Percentiles rank a stretch among this genome's conserved stretches.
Evolutionary conservation across 2,888 invertebrate genomes (phyloP).

Genomic region (Eurytoma californica): DNA sequence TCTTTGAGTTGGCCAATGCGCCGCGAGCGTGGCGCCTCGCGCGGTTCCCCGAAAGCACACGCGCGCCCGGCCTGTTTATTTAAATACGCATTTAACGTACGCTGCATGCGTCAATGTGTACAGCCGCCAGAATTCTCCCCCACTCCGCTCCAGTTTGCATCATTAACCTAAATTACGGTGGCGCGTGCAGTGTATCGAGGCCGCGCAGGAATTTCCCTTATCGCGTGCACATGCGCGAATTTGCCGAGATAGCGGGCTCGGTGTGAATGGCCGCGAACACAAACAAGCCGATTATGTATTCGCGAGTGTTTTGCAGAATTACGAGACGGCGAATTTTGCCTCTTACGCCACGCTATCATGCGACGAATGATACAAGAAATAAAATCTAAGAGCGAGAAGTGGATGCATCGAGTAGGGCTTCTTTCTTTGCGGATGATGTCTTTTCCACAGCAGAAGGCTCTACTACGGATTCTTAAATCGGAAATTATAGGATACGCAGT

Average conservation of each 20-base stretch:
- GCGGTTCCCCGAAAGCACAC: constrained; percentile 32
- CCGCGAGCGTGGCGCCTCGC: neutral
- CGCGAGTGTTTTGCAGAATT: neutral
- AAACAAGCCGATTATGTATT: constrained; percentile 8
- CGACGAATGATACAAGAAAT: neutral
- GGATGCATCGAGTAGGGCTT: neutral
- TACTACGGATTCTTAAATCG: constrained; percentile 6
- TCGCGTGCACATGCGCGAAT: constrained; percentile 48
- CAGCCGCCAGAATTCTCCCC: neutral
- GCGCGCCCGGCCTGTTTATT: neutral
- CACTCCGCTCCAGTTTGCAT: neutral
- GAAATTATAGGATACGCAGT: neutral
- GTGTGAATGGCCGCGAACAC: constrained; percentile 46
- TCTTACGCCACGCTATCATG: neutral
- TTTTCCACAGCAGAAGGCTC: neutral
- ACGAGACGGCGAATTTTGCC: neutral
- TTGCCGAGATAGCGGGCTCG: constrained; percentile 29
- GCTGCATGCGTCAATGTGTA: constrained; percentile 18
- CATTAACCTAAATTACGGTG: constrained; percentile 46
- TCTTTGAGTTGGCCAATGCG: neutral
- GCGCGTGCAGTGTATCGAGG: constrained; percentile 44
- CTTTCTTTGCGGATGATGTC: neutral
- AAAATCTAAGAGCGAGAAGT: neutral
- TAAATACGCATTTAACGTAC: neutral
- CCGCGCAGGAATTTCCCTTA: constrained; percentile 39